These are phyloP conservation scores for Montifringilla adamsi DNA, from an alignment of 2,113 vertebrate genomes.

Conservation along the genomic window DNA sequence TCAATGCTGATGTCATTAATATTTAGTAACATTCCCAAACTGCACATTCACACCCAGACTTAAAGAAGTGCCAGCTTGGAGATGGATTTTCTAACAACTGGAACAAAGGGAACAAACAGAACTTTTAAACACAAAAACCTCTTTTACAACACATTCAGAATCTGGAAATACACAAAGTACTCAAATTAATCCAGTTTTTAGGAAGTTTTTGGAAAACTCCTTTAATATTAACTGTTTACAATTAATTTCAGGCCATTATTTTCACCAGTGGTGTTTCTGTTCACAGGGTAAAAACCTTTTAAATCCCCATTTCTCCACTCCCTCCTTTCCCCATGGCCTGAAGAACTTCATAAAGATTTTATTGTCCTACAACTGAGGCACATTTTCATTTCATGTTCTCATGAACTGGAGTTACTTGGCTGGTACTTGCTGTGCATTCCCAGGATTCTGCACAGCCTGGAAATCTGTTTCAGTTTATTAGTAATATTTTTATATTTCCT, in stretches of 20 bases:
- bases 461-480: conserved; percentile 16
- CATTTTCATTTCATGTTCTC: not conserved
- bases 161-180: not conserved
- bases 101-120: not conserved
- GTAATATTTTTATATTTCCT: conserved; percentile 4
- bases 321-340: not conserved
- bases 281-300: not conserved
- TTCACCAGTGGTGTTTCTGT: not conserved
- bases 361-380: not conserved
- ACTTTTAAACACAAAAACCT: not conserved
- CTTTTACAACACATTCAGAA: not conserved
- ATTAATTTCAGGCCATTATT: not conserved
- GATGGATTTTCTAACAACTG: not conserved
- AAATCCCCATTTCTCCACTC: not conserved
- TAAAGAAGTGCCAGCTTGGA: not conserved
- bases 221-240: not conserved
- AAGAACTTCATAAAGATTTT: conserved; percentile 46
- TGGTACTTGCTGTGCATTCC: not conserved
- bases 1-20: not conserved
- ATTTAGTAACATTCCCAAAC: not conserved
- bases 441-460: not conserved
- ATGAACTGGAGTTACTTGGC: not conserved
- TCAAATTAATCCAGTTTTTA: not conserved
- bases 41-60: not conserved
- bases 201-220: not conserved